phyloP scores from a whole-genome alignment of 2,113 vertebrate species.

The Chrysemys picta region DNA sequence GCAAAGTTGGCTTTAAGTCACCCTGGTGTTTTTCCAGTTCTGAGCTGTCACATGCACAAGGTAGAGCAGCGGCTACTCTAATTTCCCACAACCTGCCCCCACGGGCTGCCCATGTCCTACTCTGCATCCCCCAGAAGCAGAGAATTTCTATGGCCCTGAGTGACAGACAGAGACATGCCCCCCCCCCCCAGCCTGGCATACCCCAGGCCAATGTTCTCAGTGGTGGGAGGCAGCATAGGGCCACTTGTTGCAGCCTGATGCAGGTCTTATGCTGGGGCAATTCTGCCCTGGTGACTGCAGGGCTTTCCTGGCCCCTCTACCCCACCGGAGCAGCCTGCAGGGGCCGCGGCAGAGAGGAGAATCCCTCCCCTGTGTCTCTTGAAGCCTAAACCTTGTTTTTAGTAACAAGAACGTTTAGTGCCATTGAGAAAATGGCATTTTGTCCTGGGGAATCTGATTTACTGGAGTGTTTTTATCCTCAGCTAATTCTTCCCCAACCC shows the following conservation, averaged over 20 bases:
- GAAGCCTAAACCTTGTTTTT: background rate
- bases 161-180: background rate
- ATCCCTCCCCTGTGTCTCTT: background rate
- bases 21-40: background rate
- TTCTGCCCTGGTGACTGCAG: background rate
- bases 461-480: background rate
- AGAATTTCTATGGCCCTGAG: background rate
- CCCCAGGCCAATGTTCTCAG: background rate
- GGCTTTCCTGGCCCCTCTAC: background rate
- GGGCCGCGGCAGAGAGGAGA: background rate
- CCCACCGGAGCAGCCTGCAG: background rate
- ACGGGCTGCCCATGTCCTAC: background rate
- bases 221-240: background rate
- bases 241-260: background rate
- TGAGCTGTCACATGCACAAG: background rate
- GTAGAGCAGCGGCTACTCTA: background rate
- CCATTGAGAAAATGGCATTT: background rate
- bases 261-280: background rate
- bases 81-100: background rate
- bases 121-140: background rate
- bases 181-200: background rate
- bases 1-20: background rate
- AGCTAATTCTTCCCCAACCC: background rate
- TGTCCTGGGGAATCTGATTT: fast-evolving
- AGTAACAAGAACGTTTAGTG: background rate